A percentile compares a stretch with the other conserved stretches of the same genome.
phyloP scores from a whole-genome alignment of 2,797 vertebrate genomes.

The Amblyopsis hoosieri region DNA sequence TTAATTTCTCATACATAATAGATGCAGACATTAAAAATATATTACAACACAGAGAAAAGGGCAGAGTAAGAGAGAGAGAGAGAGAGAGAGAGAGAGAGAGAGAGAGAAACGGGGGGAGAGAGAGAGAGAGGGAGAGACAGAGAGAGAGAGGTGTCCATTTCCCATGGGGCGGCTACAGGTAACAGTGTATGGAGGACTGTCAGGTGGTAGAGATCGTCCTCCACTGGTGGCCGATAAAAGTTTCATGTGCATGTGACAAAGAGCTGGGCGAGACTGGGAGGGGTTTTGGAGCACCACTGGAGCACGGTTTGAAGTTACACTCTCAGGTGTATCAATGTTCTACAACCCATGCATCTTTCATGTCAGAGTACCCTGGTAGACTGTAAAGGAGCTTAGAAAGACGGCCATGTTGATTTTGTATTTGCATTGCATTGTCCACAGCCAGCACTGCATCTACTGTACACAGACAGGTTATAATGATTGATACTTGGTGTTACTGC shows the following conservation, averaged over 20 bases:
- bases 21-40: constrained; percentile 38
- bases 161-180: constrained; percentile 36
- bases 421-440: constrained; percentile 8
- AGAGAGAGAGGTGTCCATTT: constrained; percentile 44
- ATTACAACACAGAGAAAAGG: constrained; percentile 19
- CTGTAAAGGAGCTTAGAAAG: no score
- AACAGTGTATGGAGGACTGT: constrained; percentile 39
- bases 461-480: neutral
- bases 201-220: constrained; percentile 50
- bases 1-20: constrained; percentile 29
- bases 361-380: no score
- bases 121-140: neutral
- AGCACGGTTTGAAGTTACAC: constrained; percentile 51
- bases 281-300: constrained; percentile 4
- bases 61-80: constrained; percentile 5
- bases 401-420: neutral
- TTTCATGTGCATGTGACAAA: constrained; percentile 67
- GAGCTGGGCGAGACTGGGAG: constrained; percentile 35
- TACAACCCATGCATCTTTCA: constrained; percentile 13
- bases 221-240: constrained; percentile 58
- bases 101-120: neutral
- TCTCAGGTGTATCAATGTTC: constrained; percentile 33
- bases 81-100: no score
- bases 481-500: neutral
- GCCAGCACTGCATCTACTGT: neutral